Evolutionary conservation across 2,113 vertebrate genomes (phyloP), one percentile per base, ranked within the genome.

Genomic region (Hystrix cristata): DNA sequence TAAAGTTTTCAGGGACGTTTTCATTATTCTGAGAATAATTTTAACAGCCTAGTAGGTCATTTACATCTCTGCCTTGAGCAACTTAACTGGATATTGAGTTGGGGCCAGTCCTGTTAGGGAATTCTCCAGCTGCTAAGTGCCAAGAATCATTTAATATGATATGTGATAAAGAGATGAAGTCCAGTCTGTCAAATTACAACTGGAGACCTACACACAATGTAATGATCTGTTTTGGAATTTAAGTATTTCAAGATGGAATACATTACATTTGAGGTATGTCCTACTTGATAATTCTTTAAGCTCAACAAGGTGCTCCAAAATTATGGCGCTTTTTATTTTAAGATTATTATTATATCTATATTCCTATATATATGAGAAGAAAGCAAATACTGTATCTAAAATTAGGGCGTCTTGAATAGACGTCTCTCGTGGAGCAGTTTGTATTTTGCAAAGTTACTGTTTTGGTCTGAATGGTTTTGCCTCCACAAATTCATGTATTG

Each of bases 1-100:
- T 86, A 86, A 92, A 92, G 46, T 80, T 84, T 38, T 90, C 72
- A 48, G 18, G 15, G 53, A 95, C 62, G 1, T 25, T 19, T 60
- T 90, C 53, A 88, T 81, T 93, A 85, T 90, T 88, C 38, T 87
- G 90, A 72, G 65, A 90, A 87, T n/a, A 87, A 19, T 79, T 27
- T 82, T 84, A 93, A 65, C 29, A 48, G 27, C 11, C 53, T 1
- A n/a, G 11, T n/a, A 89, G 43, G 67, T 78, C 48, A 74, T 91
- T 95, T 82, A 67, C 21, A 91, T 92, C 46, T 95, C 29, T 95
- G 29, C 18, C 67, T 57, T 83, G 25, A 86, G 43, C 7, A 81
- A 71, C 29, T 72, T 55, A 48, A 92, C 48, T 90, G 31, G 38
- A 76, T 81, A 55, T 72, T 82, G 71, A 92, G 69, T 51, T 85